Percentiles rank a stretch among this genome's conserved stretches.
Evolutionary conservation across 2,888 invertebrate species (phyloP).

Genomic region (Spodoptera exigua): DNA sequence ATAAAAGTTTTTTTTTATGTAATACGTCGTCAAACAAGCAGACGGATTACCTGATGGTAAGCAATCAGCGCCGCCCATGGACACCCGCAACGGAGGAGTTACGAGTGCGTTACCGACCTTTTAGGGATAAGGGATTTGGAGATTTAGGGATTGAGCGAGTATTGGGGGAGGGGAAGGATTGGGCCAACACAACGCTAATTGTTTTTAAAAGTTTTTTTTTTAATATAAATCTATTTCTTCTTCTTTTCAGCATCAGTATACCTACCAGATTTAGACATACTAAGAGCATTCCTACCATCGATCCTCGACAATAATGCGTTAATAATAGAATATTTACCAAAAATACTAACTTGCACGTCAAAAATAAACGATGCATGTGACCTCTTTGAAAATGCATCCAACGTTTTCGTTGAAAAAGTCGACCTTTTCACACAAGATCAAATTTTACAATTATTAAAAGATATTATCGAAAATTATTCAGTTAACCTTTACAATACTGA

Average conservation of each 20-base stretch:
- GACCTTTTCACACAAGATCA: slow-evolving; percentile 60
- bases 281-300: slow-evolving; percentile 61
- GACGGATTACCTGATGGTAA: too few species aligned
- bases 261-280: slow-evolving; percentile 66
- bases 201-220: too few species aligned
- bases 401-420: slow-evolving; percentile 67
- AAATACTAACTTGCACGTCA: slow-evolving; percentile 57
- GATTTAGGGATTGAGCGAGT: too few species aligned
- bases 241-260: slow-evolving; percentile 66
- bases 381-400: slow-evolving; percentile 61
- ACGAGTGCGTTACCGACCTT: too few species aligned
- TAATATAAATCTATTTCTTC: too few species aligned
- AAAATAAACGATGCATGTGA: slow-evolving; percentile 54
- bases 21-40: too few species aligned
- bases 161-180: too few species aligned
- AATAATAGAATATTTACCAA: slow-evolving; percentile 62
- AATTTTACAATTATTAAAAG: slow-evolving; percentile 26
- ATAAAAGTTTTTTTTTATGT: too few species aligned
- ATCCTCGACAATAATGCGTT: slow-evolving; percentile 68
- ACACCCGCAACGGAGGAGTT: too few species aligned
- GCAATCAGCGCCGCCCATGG: too few species aligned
- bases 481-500: slow-evolving; percentile 2
- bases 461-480: slow-evolving; percentile 20
- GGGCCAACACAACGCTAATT: too few species aligned
- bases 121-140: too few species aligned